These are phyloP conservation scores for Ciconia boyciana DNA, from an alignment of 2,113 vertebrate species.

Conservation along the genomic window DNA sequence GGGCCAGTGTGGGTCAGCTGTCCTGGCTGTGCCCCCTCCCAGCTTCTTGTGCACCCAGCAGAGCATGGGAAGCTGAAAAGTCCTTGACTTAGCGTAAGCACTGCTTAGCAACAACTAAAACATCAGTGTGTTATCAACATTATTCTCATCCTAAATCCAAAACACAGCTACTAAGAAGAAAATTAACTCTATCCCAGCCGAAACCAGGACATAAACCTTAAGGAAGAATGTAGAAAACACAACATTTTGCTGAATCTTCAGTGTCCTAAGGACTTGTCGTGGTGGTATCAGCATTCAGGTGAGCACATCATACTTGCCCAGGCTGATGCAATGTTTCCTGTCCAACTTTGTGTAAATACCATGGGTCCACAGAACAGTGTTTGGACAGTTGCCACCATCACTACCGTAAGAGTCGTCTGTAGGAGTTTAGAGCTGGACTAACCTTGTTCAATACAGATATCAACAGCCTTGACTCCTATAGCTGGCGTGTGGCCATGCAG, in stretches of 20 bases:
- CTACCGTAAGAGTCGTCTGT: neutral
- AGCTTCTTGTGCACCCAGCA: no score
- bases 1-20: no score
- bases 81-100: no score
- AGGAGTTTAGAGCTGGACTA: neutral
- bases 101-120: no score
- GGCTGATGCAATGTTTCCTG: neutral
- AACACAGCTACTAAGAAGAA: no score
- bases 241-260: neutral
- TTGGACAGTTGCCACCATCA: neutral
- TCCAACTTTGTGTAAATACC: neutral
- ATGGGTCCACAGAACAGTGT: neutral
- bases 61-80: no score
- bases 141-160: no score
- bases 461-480: neutral
- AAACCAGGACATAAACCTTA: no score
- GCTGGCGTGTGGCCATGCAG: accelerated
- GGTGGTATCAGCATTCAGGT: neutral
- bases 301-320: neutral
- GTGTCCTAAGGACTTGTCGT: neutral
- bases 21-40: no score
- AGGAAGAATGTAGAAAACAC: neutral
- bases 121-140: no score
- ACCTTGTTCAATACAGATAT: neutral
- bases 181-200: no score